These are phyloP conservation scores for Caenorhabditis brenneri DNA, from an alignment of 1,140 invertebrate species.

Conservation along the genomic window DNA sequence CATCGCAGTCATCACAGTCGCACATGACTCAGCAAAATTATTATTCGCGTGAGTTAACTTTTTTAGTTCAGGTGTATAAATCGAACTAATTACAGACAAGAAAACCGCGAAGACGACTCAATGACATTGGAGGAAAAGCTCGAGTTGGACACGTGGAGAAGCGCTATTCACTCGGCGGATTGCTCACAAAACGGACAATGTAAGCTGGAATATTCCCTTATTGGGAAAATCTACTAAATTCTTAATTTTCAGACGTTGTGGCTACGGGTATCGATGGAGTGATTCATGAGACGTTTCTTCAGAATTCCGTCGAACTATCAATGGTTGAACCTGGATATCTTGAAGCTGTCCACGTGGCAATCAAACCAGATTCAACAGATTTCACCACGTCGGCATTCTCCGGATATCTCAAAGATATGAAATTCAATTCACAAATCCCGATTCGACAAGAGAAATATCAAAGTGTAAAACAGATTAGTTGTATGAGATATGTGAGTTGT, in stretches of 20 bases:
- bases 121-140: background rate
- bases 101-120: background rate
- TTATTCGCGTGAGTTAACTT: slow-evolving; percentile 32
- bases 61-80: background rate
- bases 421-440: background rate
- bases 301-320: background rate
- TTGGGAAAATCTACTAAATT: background rate
- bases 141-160: background rate
- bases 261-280: slow-evolving; percentile 10
- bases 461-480: slow-evolving; percentile 6
- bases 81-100: background rate
- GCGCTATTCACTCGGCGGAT: slow-evolving; percentile 32
- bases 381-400: slow-evolving; percentile 26
- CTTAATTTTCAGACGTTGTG: slow-evolving; percentile 4
- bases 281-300: background rate
- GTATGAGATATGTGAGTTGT: slow-evolving; percentile 8
- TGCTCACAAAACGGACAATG: background rate
- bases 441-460: background rate
- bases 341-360: background rate
- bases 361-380: background rate
- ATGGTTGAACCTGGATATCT: slow-evolving; percentile 40
- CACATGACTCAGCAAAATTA: slow-evolving; percentile 40
- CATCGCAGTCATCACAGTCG: slow-evolving; percentile 14
- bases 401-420: slow-evolving; percentile 20
- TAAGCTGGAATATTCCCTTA: background rate